Base-by-base conservation (phyloP, 2,797 vertebrate species). In the Oryzias dopingdopingensis region DNA sequence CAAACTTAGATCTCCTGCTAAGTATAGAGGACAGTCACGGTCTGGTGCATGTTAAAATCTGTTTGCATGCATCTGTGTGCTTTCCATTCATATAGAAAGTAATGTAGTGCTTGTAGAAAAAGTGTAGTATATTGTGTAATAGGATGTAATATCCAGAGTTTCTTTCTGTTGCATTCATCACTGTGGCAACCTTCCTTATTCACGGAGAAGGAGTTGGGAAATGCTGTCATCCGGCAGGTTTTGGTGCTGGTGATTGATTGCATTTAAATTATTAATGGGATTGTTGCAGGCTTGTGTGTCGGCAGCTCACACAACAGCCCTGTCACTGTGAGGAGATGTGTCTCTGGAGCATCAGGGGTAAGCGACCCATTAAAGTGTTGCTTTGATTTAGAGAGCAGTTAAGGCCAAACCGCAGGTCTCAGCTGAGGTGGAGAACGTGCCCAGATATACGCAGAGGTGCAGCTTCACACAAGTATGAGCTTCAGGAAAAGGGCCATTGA, bases 321-420 rank as follows among this genome's bases (percentile, higher is more conserved):
- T 46, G 49, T 68, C 52, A 62, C 47, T 17, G 18, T 4, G 48
- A 65, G 56, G 53, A 48, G 45, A 56, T 63, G 52, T 63, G 57
- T 72, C 66, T 66, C 53, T 18, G 62, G 60, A 67, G 55, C 75
- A 65, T 63, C 23, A 17, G 48, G 54, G 55, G 59, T 26, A 56
- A 65, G 64, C 49, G 59, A 52, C 46, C 59, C 54, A 73, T 80
- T 77, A 79, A 78, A 67, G 32, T 57, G 51, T 62, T 62, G 61
- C 64, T 73, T 51, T 76, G 79, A 83, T 82, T 84, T 82, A 79
- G 70, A 59, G 71, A 43, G 67, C 69, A 65, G 67, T 80, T 80
- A 75, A 79, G 69, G 58, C 60, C 65, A 68, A 67, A 58, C 53
- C 10, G 24, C 71, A 52, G 75, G 61, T 72, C 45, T 32, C 64